phyloP scores from a whole-genome alignment of 2,797 vertebrate species.

The Acanthornis magna region DNA sequence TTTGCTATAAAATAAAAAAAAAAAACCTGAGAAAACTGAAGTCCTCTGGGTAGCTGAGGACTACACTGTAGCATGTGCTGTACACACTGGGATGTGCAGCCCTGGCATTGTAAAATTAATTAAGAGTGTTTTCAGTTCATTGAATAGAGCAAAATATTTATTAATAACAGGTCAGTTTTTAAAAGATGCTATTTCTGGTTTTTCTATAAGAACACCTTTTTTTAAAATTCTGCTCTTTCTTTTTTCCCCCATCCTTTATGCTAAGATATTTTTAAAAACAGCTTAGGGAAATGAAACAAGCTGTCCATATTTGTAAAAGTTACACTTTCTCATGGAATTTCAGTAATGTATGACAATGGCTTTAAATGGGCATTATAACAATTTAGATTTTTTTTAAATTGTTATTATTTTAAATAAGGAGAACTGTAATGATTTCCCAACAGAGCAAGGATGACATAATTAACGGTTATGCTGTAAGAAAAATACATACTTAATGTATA shows the following conservation, averaged over 20 bases:
- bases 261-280: neutral
- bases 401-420: constrained; percentile 32
- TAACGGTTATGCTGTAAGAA: neutral
- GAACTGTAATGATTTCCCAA: neutral
- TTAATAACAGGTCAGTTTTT: neutral
- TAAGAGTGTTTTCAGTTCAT: neutral
- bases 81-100: neutral
- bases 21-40: neutral
- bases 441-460: neutral
- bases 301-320: constrained; percentile 55
- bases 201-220: neutral
- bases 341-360: constrained; percentile 43
- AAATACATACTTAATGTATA: neutral
- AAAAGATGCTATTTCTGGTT: neutral
- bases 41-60: neutral
- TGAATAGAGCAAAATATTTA: neutral
- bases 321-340: constrained; percentile 64
- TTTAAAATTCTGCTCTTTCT: neutral
- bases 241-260: neutral
- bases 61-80: neutral
- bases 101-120: neutral
- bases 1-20: neutral
- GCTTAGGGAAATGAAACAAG: constrained; percentile 58
- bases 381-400: constrained; percentile 15
- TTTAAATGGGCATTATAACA: constrained; percentile 38